These are phyloP conservation scores for Pogonomyrmex californicus DNA, from an alignment of 1,140 invertebrate genomes.

Conservation along the genomic window DNA sequence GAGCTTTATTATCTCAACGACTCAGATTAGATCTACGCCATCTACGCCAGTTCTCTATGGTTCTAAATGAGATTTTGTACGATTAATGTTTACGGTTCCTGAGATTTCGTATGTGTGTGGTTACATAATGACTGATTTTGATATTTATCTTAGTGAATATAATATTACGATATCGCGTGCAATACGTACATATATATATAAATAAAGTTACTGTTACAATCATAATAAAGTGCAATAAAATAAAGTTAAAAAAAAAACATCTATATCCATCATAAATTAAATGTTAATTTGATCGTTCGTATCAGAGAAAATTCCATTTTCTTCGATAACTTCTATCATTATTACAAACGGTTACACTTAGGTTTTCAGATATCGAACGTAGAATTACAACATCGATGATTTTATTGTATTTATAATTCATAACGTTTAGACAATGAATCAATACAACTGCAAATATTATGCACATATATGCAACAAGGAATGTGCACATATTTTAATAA, in stretches of 20 bases:
- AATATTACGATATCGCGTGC: neutral
- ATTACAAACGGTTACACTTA: neutral
- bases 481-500: constrained; percentile 74
- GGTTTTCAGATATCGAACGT: neutral
- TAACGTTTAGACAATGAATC: constrained; percentile 77
- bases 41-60: neutral
- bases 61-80: neutral
- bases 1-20: neutral
- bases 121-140: neutral
- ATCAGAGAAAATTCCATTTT: neutral
- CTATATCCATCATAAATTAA: neutral
- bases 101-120: neutral
- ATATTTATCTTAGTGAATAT: neutral
- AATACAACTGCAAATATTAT: constrained; percentile 75
- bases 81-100: neutral
- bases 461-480: constrained; percentile 71
- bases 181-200: neutral
- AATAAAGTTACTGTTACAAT: neutral
- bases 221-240: constrained; percentile 21
- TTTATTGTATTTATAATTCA: constrained; percentile 73
- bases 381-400: constrained; percentile 64
- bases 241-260: neutral
- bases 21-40: neutral
- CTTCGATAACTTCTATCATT: neutral
- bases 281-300: neutral